Percentiles rank a stretch among this genome's conserved stretches.
These are phyloP conservation scores for Sciurus carolinensis DNA, from an alignment of 2,797 vertebrate genomes.

Conservation along the genomic window DNA sequence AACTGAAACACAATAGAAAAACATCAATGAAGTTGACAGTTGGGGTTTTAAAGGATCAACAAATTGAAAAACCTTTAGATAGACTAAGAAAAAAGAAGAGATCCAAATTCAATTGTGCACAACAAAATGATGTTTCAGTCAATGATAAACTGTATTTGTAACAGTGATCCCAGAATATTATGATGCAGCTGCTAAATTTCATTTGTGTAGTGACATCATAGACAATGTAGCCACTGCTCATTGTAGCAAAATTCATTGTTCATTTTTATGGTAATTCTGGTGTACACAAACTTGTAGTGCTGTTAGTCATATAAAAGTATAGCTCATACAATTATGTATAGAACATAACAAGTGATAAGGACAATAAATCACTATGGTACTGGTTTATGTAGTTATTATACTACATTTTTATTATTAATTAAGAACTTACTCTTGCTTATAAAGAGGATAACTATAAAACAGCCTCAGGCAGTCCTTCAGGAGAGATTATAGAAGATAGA, in stretches of 20 bases:
- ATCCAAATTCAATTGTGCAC: neutral
- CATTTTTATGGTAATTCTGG: neutral
- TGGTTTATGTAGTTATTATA: neutral
- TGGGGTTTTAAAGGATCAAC: neutral
- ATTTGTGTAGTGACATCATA: neutral
- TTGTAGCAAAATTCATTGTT: too few relatives aligned
- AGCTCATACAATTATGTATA: too few relatives aligned
- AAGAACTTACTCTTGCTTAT: too few relatives aligned
- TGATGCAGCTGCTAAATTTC: neutral
- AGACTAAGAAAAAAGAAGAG: neutral
- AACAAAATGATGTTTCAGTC: neutral
- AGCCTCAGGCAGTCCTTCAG: neutral
- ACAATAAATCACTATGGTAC: neutral
- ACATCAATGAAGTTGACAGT: neutral
- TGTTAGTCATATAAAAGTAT: neutral
- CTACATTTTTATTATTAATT: too few relatives aligned
- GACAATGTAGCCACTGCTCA: too few relatives aligned
- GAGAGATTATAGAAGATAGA: neutral
- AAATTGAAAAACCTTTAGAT: neutral
- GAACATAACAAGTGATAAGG: neutral
- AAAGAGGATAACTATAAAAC: neutral
- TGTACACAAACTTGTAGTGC: neutral
- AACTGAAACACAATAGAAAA: neutral
- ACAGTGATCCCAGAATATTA: neutral
- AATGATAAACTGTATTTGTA: too few relatives aligned